Conservation (phyloP, 23 tunicate genomes). For the Ascidia mentula region DNA sequence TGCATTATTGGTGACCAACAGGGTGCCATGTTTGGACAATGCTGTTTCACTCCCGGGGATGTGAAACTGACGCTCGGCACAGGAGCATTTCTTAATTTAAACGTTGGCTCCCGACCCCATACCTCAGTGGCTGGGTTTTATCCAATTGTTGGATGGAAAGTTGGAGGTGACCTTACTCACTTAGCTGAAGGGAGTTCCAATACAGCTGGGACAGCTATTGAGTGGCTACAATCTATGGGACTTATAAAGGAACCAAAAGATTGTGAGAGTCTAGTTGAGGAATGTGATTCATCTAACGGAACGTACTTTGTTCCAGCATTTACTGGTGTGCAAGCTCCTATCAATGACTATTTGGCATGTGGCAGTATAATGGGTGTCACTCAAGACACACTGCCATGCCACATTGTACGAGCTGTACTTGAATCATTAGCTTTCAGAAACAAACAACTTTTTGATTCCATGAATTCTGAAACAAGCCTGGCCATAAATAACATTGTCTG, state of each 20-base stretch:
- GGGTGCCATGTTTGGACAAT: conserved; percentile 96
- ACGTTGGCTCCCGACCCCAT: conserved; percentile 80
- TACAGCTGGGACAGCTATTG: conserved; percentile 84
- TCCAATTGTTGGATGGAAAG: conserved; percentile 94
- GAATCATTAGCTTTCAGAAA: conserved; percentile 89
- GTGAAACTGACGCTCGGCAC: conserved; percentile 91
- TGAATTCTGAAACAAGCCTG: conserved; percentile 56
- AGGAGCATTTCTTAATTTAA: conserved; percentile 88
- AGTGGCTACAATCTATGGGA: conserved; percentile 51
- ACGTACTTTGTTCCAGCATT: conserved; percentile 90
- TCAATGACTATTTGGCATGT: conserved; percentile 82
- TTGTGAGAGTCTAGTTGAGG: conserved; percentile 49
- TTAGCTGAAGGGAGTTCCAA: conserved; percentile 84
- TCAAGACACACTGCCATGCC: conserved; percentile 39
- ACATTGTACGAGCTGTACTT: conserved; percentile 77
- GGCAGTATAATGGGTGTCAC: conserved; percentile 88
- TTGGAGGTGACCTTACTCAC: conserved; percentile 47
- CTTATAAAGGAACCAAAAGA: conserved; percentile 48
- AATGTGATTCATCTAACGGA: conserved; percentile 36
- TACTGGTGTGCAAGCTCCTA: conserved; percentile 91
- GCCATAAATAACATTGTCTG: conserved; percentile 71
- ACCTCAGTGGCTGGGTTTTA: conserved; percentile 93
- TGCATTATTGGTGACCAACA: conserved; percentile 88
- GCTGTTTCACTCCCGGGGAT: conserved; percentile 84
- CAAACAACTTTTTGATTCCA: conserved; percentile 56